These are phyloP conservation scores for Syrista parreyssii DNA, from an alignment of 2,888 invertebrate species.

Conservation along the genomic window DNA sequence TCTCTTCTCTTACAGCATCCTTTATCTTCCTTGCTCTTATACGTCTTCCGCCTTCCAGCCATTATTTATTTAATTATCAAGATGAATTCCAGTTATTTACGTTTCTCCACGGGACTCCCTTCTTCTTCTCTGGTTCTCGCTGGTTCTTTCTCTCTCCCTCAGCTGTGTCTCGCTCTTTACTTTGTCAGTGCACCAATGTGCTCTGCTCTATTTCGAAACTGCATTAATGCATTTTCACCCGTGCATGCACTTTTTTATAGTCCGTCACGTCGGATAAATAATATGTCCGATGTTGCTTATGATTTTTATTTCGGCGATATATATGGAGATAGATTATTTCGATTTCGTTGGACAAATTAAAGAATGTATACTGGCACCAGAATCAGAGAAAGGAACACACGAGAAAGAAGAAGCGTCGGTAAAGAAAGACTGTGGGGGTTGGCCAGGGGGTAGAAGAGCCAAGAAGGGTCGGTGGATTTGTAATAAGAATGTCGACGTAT, in stretches of 20 bases:
- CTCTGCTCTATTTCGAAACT: not conserved
- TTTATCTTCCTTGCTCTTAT: conserved; percentile 31
- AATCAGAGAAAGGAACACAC: not conserved
- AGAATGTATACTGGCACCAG: not conserved
- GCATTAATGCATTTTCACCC: not conserved
- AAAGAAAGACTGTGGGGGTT: not conserved
- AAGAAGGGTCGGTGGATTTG: conserved; percentile 34
- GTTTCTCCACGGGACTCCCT: conserved; percentile 3
- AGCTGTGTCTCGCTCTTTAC: not conserved
- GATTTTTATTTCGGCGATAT: not conserved
- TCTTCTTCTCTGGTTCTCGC: not conserved
- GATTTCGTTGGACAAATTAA: not conserved
- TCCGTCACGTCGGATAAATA: not conserved
- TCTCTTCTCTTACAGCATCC: conserved; percentile 28
- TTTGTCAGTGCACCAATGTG: not conserved
- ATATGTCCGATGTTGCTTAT: not conserved
- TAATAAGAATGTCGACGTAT: conserved; percentile 52
- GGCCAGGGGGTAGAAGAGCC: not conserved
- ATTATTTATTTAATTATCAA: conserved; percentile 29
- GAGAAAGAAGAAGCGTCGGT: not conserved
- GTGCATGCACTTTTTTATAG: not conserved
- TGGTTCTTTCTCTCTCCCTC: not conserved
- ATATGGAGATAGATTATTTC: not conserved
- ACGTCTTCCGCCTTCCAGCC: conserved; percentile 38
- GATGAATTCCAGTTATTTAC: conserved; percentile 31